Conservation (phyloP, 2,113 vertebrate species). For the Etheostoma spectabile region DNA sequence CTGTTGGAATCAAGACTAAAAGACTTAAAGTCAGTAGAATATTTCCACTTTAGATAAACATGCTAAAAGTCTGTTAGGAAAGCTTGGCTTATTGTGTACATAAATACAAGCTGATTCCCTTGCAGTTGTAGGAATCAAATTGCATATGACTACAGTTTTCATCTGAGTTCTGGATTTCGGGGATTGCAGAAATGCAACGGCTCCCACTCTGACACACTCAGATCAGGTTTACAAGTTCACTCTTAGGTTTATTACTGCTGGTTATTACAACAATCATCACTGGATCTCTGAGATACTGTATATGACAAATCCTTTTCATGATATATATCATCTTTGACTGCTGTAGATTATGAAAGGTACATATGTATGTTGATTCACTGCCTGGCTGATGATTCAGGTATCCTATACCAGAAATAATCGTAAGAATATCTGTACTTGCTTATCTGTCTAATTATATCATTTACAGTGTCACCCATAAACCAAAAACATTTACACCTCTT, state of each 20-base stretch:
- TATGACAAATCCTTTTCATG: neutral
- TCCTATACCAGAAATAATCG: neutral
- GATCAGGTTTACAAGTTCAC: too few species aligned
- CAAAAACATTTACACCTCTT: neutral
- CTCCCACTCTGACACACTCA: too few species aligned
- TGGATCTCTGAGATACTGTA: constrained; percentile 2
- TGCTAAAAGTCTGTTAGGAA: too few species aligned
- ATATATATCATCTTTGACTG: neutral
- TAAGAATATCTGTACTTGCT: neutral
- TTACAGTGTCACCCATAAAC: neutral
- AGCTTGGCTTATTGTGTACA: too few species aligned
- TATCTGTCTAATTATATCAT: neutral
- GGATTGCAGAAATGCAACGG: too few species aligned
- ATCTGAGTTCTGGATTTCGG: too few species aligned
- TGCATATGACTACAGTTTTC: too few species aligned
- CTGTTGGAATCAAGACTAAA: too few species aligned
- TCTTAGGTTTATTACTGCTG: neutral
- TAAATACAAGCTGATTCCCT: too few species aligned
- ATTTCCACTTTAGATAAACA: too few species aligned
- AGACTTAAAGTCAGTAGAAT: too few species aligned
- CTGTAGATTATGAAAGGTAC: neutral
- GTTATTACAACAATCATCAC: constrained; percentile 8
- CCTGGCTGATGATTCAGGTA: neutral
- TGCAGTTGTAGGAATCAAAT: too few species aligned
- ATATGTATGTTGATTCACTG: neutral